phyloP scores from a whole-genome alignment of 2,113 vertebrate species.

The Scophthalmus maximus region DNA sequence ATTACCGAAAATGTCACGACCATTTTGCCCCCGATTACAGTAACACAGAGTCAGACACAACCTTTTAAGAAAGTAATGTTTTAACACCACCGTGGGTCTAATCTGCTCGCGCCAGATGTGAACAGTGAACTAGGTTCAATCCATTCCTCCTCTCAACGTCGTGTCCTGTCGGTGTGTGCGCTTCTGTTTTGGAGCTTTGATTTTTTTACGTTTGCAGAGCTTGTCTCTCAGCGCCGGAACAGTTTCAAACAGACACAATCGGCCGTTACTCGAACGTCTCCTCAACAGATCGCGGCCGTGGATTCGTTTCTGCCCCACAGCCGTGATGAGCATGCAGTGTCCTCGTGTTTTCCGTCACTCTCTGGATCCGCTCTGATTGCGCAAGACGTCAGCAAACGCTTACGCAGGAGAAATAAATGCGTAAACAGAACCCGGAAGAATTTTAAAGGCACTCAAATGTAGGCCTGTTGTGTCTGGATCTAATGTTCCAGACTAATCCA shows the following conservation, averaged over 20 bases:
- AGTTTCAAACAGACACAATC: conserved; percentile 5
- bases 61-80: conserved; percentile 18
- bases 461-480: background rate
- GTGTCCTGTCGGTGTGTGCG: background rate
- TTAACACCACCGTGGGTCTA: background rate
- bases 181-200: background rate
- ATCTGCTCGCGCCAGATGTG: background rate
- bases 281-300: background rate
- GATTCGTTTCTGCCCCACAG: conserved; percentile 13
- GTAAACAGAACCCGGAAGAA: background rate
- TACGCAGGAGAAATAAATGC: background rate
- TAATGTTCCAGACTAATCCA: background rate
- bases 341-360: conserved; percentile 9
- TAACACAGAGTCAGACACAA: conserved; percentile 17
- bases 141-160: background rate
- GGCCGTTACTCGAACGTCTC: background rate
- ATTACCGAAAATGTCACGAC: conserved; percentile 58
- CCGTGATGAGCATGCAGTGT: background rate
- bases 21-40: conserved; percentile 39
- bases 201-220: background rate
- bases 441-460: background rate
- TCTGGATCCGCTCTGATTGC: conserved; percentile 38
- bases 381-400: conserved; percentile 24
- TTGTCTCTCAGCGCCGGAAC: too few relatives aligned
- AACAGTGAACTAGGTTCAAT: conserved; percentile 1